Conservation (phyloP, 2,113 vertebrate genomes). For the Podilymbus podiceps region DNA sequence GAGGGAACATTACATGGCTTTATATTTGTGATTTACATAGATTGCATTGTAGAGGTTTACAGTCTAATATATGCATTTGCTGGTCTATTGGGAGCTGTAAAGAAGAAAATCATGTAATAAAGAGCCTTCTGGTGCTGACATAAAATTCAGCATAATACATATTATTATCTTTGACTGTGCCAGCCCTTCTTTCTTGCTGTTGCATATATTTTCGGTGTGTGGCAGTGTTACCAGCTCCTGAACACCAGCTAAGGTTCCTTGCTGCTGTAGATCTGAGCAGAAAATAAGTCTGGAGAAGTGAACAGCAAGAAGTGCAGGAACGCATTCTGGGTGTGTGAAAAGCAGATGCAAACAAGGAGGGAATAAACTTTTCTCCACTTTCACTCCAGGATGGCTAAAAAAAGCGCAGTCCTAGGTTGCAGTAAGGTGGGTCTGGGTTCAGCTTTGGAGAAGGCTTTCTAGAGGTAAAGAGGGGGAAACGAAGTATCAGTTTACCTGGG, state of each 20-base stretch:
- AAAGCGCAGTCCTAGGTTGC: neutral
- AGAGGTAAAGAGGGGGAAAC: neutral
- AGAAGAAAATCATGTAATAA: constrained; percentile 14
- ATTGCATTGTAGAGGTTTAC: neutral
- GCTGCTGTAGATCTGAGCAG: neutral
- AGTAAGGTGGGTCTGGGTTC: neutral
- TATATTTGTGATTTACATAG: constrained; percentile 14
- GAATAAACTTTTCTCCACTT: neutral
- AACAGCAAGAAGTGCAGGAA: neutral
- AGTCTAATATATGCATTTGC: neutral
- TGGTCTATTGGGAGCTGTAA: neutral
- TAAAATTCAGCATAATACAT: neutral
- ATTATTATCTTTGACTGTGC: neutral
- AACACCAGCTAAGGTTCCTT: neutral
- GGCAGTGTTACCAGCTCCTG: neutral
- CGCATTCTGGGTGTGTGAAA: neutral
- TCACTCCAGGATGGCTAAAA: neutral
- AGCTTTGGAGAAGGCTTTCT: neutral
- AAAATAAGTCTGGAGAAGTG: neutral
- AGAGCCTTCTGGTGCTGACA: neutral
- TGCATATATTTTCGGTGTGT: neutral
- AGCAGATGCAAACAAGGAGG: neutral
- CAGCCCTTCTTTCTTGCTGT: neutral
- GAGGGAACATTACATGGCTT: neutral
- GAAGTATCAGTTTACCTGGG: neutral